Conservation (phyloP, 2,113 vertebrate species). For the Xiphorhynchus elegans region DNA sequence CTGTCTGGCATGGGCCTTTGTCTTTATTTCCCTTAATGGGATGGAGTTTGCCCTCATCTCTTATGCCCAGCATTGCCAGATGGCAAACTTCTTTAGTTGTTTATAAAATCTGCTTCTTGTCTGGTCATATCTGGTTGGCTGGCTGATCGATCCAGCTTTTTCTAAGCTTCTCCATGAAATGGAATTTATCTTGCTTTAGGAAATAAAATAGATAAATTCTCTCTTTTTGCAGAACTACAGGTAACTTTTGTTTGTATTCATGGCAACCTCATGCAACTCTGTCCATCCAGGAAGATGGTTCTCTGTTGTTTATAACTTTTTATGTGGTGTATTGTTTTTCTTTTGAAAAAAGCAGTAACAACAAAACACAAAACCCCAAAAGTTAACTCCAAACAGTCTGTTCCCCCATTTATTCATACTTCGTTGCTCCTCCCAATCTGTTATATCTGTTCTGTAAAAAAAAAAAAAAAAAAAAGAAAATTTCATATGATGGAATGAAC, state of each 20-base stretch:
- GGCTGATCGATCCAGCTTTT: background rate
- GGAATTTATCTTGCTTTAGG: background rate
- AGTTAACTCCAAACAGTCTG: background rate
- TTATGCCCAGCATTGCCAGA: background rate
- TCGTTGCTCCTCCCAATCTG: background rate
- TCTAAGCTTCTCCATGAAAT: background rate
- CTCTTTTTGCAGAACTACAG: background rate
- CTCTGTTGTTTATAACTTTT: background rate
- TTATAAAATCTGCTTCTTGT: background rate
- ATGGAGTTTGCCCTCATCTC: background rate
- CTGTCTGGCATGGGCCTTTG: background rate
- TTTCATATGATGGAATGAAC: background rate
- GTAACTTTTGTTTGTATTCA: background rate
- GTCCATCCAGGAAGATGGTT: background rate
- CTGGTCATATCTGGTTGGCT: background rate
- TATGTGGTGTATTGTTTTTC: background rate
- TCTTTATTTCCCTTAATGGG: background rate
- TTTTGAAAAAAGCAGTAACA: background rate
- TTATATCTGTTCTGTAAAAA: background rate
- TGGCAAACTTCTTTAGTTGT: background rate
- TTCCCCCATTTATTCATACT: background rate
- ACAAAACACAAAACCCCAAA: background rate
- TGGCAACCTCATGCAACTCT: background rate
- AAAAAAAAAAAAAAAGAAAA: background rate
- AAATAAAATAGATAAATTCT: background rate